phyloP scores from a whole-genome alignment of 2,888 invertebrate species.

The Orgyia antiqua region DNA sequence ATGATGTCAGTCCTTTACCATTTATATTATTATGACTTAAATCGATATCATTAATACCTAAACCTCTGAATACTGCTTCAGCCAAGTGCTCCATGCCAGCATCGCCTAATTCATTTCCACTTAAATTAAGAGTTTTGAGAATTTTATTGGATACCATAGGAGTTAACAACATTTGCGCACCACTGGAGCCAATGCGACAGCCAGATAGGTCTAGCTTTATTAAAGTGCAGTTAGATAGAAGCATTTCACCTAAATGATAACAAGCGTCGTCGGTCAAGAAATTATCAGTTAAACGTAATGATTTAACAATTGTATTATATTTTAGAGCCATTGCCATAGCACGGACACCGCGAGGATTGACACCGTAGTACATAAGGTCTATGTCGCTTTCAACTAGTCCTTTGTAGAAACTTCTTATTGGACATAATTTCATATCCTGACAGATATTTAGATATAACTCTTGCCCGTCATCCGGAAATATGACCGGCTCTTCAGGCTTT shows the following conservation, averaged over 20 bases:
- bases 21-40: conserved; percentile 47
- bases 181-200: conserved; percentile 48
- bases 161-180: conserved; percentile 31
- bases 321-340: conserved; percentile 50
- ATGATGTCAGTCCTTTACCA: conserved; percentile 30
- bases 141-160: conserved; percentile 33
- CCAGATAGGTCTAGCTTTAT: conserved; percentile 47
- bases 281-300: conserved; percentile 48
- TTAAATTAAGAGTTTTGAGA: conserved; percentile 38
- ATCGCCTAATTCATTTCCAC: conserved; percentile 43
- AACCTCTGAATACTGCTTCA: conserved; percentile 31
- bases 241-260: conserved; percentile 53
- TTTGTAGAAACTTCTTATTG: conserved; percentile 40
- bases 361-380: conserved; percentile 52
- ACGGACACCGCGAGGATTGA: conserved; percentile 45
- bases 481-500: conserved; percentile 26
- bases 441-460: conserved; percentile 49
- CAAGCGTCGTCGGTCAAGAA: conserved; percentile 51
- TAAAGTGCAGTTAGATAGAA: conserved; percentile 38
- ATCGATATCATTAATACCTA: conserved; percentile 36
- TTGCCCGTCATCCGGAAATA: conserved; percentile 53
- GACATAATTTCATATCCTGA: conserved; percentile 45
- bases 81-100: conserved; percentile 37
- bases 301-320: conserved; percentile 42
- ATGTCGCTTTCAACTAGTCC: conserved; percentile 39